A percentile compares a stretch with the other conserved stretches of the same genome.
phyloP scores from a whole-genome alignment of 2,888 invertebrate species.

The Melinaea marsaeus region DNA sequence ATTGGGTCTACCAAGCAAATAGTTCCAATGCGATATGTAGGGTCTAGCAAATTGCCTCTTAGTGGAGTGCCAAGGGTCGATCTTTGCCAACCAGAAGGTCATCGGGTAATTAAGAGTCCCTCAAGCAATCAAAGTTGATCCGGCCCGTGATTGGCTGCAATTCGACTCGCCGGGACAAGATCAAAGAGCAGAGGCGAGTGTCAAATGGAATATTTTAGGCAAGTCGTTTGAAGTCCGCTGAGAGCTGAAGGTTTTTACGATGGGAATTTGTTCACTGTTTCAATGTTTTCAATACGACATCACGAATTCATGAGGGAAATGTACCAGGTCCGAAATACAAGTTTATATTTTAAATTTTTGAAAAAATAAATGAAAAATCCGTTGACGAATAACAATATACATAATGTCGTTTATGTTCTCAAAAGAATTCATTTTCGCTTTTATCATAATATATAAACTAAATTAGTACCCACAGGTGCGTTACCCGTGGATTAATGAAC shows the following conservation, averaged over 20 bases:
- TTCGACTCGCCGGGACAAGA: conserved; percentile 49
- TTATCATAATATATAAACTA: too few relatives aligned
- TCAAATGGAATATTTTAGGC: conserved; percentile 73
- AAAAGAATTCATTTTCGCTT: too few relatives aligned
- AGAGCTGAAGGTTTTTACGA: conserved; percentile 25
- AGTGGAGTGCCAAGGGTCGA: conserved; percentile 58
- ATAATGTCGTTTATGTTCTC: too few relatives aligned
- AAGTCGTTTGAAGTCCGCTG: conserved; percentile 48
- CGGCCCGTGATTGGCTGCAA: conserved; percentile 67
- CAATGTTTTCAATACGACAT: conserved; percentile 1
- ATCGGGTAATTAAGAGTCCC: conserved; percentile 72
- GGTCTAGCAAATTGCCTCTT: conserved; percentile 56
- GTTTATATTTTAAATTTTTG: neutral
- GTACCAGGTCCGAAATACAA: neutral
- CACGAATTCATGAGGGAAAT: conserved; percentile 3
- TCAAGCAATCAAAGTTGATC: conserved; percentile 68
- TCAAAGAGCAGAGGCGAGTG: conserved; percentile 61
- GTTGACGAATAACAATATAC: too few relatives aligned
- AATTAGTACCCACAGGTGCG: too few relatives aligned
- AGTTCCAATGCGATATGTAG: conserved; percentile 2
- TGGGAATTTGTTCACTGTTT: conserved; percentile 17
- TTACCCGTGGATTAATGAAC: too few relatives aligned
- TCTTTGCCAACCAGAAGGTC: conserved; percentile 65
- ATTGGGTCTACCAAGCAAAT: conserved; percentile 1
- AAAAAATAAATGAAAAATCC: too few relatives aligned